phyloP scores from a whole-genome alignment of 2,888 invertebrate genomes.

The Bimastos eiseni region DNA sequence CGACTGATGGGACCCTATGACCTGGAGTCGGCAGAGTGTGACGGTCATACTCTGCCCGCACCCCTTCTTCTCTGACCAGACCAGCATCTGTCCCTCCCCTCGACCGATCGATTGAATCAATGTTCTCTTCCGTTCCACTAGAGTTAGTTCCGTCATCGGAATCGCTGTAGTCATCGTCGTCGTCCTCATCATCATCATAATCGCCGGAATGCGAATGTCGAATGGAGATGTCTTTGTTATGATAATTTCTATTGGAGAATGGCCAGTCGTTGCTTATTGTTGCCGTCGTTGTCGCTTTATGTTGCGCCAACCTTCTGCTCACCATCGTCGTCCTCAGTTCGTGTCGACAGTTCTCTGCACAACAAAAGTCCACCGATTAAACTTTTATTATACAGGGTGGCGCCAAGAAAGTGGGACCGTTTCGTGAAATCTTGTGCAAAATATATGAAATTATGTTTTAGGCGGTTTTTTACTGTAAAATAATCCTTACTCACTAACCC shows the following conservation, averaged over 20 bases:
- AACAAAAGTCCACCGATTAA: neutral
- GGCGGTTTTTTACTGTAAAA: too few species aligned
- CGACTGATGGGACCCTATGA: neutral
- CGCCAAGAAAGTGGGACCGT: too few species aligned
- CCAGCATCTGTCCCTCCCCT: neutral
- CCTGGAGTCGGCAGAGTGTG: neutral
- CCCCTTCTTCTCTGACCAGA: neutral
- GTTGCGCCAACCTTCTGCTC: neutral
- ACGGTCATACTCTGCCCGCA: neutral
- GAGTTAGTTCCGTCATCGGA: neutral
- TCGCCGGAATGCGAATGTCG: neutral
- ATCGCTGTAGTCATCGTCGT: neutral
- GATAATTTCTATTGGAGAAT: neutral
- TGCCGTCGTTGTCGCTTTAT: conserved; percentile 2
- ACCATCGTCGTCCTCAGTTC: neutral
- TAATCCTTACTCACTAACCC: too few species aligned
- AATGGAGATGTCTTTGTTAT: conserved; percentile 3
- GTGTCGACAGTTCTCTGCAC: conserved; percentile 8
- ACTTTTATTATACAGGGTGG: neutral
- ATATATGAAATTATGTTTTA: too few species aligned
- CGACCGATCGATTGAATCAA: neutral
- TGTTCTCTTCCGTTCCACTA: neutral
- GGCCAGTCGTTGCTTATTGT: conserved; percentile 18
- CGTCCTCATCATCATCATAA: neutral
- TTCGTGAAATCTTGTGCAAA: too few species aligned